These are phyloP conservation scores for Melolontha melolontha DNA, from an alignment of 2,888 invertebrate species.

Conservation along the genomic window DNA sequence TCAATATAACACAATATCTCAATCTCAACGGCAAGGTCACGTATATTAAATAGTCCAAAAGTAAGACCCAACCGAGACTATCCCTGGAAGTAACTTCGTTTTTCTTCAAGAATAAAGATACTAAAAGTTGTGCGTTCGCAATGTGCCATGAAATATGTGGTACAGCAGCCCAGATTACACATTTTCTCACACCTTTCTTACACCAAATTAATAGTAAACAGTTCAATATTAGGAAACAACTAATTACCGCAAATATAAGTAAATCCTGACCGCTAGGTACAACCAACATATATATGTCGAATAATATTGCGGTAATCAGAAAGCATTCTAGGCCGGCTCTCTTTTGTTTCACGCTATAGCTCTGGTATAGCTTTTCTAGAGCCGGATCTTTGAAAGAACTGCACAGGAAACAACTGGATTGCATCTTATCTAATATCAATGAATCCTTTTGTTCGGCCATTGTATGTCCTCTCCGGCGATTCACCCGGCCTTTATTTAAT, in stretches of 20 bases:
- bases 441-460: slow-evolving; percentile 60
- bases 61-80: slow-evolving; percentile 78
- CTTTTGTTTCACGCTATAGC: slow-evolving; percentile 79
- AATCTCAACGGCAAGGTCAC: slow-evolving; percentile 79
- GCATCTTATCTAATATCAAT: slow-evolving; percentile 58
- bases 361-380: slow-evolving; percentile 77
- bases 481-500: slow-evolving; percentile 1
- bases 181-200: slow-evolving; percentile 57
- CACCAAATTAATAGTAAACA: slow-evolving; percentile 63
- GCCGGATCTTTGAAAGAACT: slow-evolving; percentile 72
- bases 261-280: slow-evolving; percentile 68
- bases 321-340: slow-evolving; percentile 79
- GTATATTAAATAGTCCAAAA: slow-evolving; percentile 79
- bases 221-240: slow-evolving; percentile 62
- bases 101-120: slow-evolving; percentile 72
- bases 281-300: slow-evolving; percentile 72
- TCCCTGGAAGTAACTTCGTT: slow-evolving; percentile 73
- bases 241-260: slow-evolving; percentile 61
- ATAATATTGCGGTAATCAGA: slow-evolving; percentile 74
- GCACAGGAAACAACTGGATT: slow-evolving; percentile 52
- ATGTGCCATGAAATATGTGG: slow-evolving; percentile 76
- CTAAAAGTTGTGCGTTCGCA: slow-evolving; percentile 72
- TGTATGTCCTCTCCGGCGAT: not conserved
- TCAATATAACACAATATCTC: slow-evolving; percentile 72
- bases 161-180: slow-evolving; percentile 69